These are phyloP conservation scores for Nyleta sp. DNA, from an alignment of 2,888 invertebrate species.

Conservation along the genomic window DNA sequence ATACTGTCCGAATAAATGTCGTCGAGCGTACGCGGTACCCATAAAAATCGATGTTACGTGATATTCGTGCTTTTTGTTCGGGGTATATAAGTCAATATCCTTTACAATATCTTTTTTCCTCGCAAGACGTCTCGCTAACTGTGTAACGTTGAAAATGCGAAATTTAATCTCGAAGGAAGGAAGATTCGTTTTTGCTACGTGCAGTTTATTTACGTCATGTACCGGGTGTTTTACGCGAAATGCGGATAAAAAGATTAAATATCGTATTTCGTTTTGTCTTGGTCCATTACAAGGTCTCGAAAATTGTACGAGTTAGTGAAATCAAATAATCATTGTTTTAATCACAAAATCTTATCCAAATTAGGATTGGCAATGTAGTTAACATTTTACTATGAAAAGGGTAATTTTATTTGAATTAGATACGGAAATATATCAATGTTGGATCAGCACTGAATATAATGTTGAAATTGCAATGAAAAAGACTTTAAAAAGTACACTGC, in stretches of 20 bases:
- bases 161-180: slow-evolving; percentile 30
- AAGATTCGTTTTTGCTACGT: slow-evolving; percentile 18
- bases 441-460: no score
- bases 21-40: background rate
- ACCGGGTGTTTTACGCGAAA: background rate
- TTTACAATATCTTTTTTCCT: slow-evolving; percentile 32
- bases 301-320: no score
- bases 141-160: slow-evolving; percentile 27
- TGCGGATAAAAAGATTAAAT: background rate
- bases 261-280: no score
- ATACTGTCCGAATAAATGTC: slow-evolving; percentile 22
- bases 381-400: no score
- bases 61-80: slow-evolving; percentile 21
- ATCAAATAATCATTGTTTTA: no score
- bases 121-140: slow-evolving; percentile 21
- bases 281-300: no score
- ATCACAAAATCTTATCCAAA: no score
- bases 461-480: no score
- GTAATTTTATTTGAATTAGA: no score
- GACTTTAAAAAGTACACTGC: no score
- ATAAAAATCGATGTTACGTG: slow-evolving; percentile 29
- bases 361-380: no score
- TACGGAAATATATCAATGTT: no score
- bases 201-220: slow-evolving; percentile 24
- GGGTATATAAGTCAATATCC: slow-evolving; percentile 32